Conservation (phyloP, 1,140 invertebrate genomes). For the Zaprionus inermis region DNA sequence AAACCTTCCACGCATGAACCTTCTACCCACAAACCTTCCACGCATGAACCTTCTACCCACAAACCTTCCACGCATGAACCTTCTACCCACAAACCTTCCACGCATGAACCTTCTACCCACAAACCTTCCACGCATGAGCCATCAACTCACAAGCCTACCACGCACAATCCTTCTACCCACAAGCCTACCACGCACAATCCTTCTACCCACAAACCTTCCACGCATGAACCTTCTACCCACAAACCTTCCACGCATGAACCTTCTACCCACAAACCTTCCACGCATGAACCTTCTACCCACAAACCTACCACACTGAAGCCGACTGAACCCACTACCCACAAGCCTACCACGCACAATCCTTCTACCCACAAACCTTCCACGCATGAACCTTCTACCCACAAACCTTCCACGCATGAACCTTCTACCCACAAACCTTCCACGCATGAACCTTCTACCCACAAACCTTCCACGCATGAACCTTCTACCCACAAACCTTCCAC, state of each 20-base stretch:
- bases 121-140: background rate
- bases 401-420: background rate
- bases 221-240: background rate
- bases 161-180: background rate
- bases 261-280: background rate
- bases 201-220: background rate
- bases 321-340: background rate
- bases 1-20: no score
- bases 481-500: background rate
- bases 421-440: background rate
- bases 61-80: background rate
- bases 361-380: background rate
- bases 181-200: background rate
- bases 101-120: background rate
- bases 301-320: background rate
- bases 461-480: background rate
- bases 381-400: background rate
- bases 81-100: conserved; percentile 3
- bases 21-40: conserved; percentile 12
- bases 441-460: background rate
- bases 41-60: background rate
- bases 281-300: background rate
- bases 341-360: background rate
- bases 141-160: background rate
- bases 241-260: background rate